These are phyloP conservation scores for Ectobius pallidus DNA, from an alignment of 2,888 invertebrate genomes.

Conservation along the genomic window DNA sequence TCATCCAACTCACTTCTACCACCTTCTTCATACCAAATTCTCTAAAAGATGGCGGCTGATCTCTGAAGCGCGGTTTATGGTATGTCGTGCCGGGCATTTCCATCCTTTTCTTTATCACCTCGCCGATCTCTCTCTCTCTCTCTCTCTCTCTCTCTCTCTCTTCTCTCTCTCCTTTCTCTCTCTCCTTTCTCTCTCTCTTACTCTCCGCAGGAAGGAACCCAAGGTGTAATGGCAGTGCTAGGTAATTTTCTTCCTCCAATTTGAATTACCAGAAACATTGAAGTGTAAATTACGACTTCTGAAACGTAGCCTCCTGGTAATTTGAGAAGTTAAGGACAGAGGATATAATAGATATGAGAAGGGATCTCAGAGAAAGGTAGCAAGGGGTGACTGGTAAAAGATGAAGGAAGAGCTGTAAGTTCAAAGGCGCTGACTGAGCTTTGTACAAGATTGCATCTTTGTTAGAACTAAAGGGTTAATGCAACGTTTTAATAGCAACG, in stretches of 20 bases:
- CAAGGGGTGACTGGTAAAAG: neutral
- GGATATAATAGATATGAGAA: neutral
- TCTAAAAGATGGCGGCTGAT: constrained; percentile 3
- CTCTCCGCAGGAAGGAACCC: neutral
- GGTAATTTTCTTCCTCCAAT: constrained; percentile 36
- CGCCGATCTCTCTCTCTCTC: too few species aligned
- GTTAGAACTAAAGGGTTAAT: neutral
- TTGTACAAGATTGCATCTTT: neutral
- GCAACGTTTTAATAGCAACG: constrained; percentile 10
- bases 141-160: too few species aligned
- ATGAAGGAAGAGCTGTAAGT: neutral
- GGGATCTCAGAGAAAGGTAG: neutral
- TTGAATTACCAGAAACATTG: constrained; percentile 39
- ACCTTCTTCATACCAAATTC: constrained; percentile 3
- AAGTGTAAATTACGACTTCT: constrained; percentile 39
- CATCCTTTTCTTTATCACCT: neutral
- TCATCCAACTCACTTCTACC: neutral
- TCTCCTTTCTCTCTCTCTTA: too few species aligned
- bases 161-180: too few species aligned
- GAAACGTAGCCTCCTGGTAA: constrained; percentile 29
- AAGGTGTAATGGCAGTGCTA: neutral
- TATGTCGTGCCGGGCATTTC: neutral
- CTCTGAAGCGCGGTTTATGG: constrained; percentile 20
- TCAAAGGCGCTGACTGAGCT: neutral
- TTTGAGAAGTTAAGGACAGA: constrained; percentile 4